A percentile compares a stretch with the other conserved stretches of the same genome.
phyloP scores from a whole-genome alignment of 92 coral and sea anemone genomes.

The Zoanthus gigantus region DNA sequence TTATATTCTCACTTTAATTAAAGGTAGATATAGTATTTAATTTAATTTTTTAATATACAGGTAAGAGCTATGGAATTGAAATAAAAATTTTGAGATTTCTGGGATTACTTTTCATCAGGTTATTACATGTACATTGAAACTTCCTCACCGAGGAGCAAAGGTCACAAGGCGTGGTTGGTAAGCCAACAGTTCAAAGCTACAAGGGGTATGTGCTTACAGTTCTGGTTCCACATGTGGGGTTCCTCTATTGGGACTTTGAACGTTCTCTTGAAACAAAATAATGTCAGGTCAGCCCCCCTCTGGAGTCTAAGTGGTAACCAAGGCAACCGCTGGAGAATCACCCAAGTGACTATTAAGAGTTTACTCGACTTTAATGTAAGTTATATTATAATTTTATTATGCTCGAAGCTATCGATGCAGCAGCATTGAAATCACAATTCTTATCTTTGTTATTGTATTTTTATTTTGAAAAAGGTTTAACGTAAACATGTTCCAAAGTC shows the following conservation, averaged over 20 bases:
- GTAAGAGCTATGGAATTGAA: too few species aligned
- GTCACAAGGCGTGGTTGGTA: constrained; percentile 97
- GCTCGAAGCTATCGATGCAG: too few species aligned
- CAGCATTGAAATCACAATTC: background rate
- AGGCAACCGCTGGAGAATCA: constrained; percentile 92
- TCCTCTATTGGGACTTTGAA: constrained; percentile 80
- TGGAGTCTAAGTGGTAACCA: constrained; percentile 93
- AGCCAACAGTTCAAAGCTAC: constrained; percentile 90
- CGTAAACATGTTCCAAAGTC: too few species aligned
- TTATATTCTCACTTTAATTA: background rate
- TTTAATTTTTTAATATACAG: too few species aligned
- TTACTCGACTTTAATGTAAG: constrained; percentile 83
- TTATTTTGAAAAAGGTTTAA: background rate
- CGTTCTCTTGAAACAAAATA: constrained; percentile 83
- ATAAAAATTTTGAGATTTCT: background rate
- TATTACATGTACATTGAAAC: constrained; percentile 97
- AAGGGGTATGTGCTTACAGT: constrained; percentile 92
- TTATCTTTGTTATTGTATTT: background rate
- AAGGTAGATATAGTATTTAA: too few species aligned
- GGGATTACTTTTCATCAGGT: constrained; percentile 54
- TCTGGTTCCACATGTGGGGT: constrained; percentile 99
- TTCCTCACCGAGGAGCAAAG: constrained; percentile 88
- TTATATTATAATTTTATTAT: background rate
- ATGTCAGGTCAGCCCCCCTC: constrained; percentile 81
- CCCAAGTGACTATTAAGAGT: constrained; percentile 88